Percentiles rank a stretch among this genome's conserved stretches.
Evolutionary conservation across 2,888 invertebrate genomes (phyloP).

Genomic region (Steromphala cineraria): DNA sequence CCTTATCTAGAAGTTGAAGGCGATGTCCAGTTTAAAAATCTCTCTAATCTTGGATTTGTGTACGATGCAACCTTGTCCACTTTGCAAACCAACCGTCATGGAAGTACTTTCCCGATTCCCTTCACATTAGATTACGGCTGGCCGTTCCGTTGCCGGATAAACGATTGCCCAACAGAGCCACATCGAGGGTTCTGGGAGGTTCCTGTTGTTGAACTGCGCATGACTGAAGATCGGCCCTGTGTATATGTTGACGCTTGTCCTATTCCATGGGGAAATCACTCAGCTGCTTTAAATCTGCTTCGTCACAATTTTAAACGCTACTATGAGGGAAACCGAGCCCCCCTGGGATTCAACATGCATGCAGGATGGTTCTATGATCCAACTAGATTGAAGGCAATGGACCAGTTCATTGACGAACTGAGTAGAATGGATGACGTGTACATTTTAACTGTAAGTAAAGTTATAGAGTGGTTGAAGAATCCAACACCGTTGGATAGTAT

Average conservation of each 20-base stretch:
- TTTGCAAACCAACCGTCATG: not conserved
- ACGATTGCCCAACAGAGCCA: constrained; percentile 54
- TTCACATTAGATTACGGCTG: constrained; percentile 87
- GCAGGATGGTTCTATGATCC: constrained; percentile 79
- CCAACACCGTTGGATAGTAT: constrained; percentile 46
- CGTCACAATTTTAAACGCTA: constrained; percentile 85
- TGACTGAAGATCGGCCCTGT: constrained; percentile 57
- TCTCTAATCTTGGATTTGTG: constrained; percentile 46
- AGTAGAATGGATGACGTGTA: constrained; percentile 63
- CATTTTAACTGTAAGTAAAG: constrained; percentile 55
- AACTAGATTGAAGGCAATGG: constrained; percentile 58
- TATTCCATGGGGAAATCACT: constrained; percentile 54
- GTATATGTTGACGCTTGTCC: constrained; percentile 65
- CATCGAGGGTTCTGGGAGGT: constrained; percentile 81
- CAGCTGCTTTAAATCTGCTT: constrained; percentile 77
- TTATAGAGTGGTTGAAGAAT: constrained; percentile 62
- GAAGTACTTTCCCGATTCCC: constrained; percentile 76
- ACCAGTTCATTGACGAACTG: constrained; percentile 57
- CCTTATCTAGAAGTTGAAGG: constrained; percentile 61
- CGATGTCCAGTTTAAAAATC: constrained; percentile 41
- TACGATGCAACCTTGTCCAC: constrained; percentile 61
- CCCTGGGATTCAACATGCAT: constrained; percentile 88
- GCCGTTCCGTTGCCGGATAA: constrained; percentile 60
- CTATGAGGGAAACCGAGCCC: constrained; percentile 82
- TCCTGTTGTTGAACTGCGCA: constrained; percentile 78